Evolutionary conservation across 2,888 invertebrate species (phyloP), one percentile per base, ranked within the genome.

Genomic region (Stenurella melanura): DNA sequence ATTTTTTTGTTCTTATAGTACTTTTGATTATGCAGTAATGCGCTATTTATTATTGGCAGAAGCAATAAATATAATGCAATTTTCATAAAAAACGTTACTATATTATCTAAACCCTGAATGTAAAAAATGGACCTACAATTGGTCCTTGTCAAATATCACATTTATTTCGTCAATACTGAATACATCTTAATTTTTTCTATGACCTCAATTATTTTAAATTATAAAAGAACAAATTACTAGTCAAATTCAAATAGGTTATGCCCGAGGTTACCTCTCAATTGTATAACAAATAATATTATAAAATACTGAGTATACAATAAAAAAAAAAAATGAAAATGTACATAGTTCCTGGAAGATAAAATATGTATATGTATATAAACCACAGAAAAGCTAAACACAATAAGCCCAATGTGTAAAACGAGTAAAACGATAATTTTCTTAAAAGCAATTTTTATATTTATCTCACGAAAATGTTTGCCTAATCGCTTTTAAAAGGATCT

Each of bases 311-410:
- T 71, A 7, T 60, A 60, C 18, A 50, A 50, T 63, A 63, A 30
- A 63, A 63, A 72, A n/a, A 72, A 61, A 50, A 71, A 60, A 71
- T 72, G 63, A 72, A 58, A 21, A 21, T 70, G 26, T 70, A 70
- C 60, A 70, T 18, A 72, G 30, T 54, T 38, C 69, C 30, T 61
- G 54, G 30, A 72, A 63, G 63, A 30, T 54, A 64, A 61, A 58
- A 70, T 42, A 60, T 42, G 21, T 69, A 60, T 60, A 42, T 42
- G 57, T 34, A 42, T 70, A 50, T 38, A 58, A 63, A 72, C 61
- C 42, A 61, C 63, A 72, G 42, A 50, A 12, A 58, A 70, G 57
- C 38, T 60, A 63, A 63, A 72, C 54, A 72, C 42, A 72, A 54
- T 72, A 72, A 72, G 71, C 71, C 60, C 54, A 54, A 72, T 9